Evolutionary conservation across 2,888 invertebrate genomes (phyloP), one percentile per base, ranked within the genome.

Genomic region (Chrysolina americana): DNA sequence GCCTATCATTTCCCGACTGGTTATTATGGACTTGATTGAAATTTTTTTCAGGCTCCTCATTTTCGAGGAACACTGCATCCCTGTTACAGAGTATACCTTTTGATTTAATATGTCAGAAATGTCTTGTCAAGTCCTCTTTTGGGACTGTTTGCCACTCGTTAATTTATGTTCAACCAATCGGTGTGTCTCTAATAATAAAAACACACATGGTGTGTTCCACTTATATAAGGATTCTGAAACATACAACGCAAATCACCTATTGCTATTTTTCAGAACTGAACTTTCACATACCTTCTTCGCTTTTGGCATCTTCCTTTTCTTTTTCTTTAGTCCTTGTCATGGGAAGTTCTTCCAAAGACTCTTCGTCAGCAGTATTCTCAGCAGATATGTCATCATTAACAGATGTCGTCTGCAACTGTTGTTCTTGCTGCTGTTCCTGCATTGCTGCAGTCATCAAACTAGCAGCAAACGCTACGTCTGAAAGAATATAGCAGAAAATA

Each of bases 61-160:
- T 21, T 59, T 59, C 0, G 62, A 23, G 15, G 62, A 23, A 59
- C 62, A 59, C 19, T 64, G 64, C 15, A 19, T 15, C 10, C 64
- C 41, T 15, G 65, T 65, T 41, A 65, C 65, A 65, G n/a, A 15
- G 44, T 36, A 65, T 41, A 17, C 44, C 19, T 65, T n/a, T 36
- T 11, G 15, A 13, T 65, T 65, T 41, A 65, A 65, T 15, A 41
- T 41, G 8, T 65, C 19, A 17, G 65, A 28, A 41, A 65, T 17
- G 41, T 65, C 11, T 56, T 68, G 23, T 56, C 68, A 68, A 53
- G 28, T 53, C 28, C n/a, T 68, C 36, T 68, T 65, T 65, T 53
- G 68, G 23, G 56, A 53, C 11, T 47, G 11, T 68, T 68, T n/a
- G 11, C 53, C 68, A 68, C 50, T 68, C 15, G 11, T 53, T 19